phyloP scores from a whole-genome alignment of 2,888 invertebrate genomes.

The Cyaniris semiargus region DNA sequence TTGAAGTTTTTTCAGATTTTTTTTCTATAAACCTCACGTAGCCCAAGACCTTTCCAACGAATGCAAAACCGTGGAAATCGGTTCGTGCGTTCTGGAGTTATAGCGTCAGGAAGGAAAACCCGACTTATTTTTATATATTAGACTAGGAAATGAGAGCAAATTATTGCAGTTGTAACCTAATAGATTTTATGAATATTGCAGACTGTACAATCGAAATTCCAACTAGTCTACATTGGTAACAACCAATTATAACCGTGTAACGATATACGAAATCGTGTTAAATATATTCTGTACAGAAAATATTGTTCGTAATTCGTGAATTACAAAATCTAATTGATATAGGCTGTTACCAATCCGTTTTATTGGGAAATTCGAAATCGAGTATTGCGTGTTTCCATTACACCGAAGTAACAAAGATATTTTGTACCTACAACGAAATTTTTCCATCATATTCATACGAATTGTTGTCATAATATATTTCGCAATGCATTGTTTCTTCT shows the following conservation, averaged over 20 bases:
- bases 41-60: no score
- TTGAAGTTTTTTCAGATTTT: no score
- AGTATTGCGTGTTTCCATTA: not conserved
- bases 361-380: not conserved
- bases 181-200: not conserved
- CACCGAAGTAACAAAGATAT: not conserved
- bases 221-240: not conserved
- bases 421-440: not conserved
- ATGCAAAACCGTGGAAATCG: no score
- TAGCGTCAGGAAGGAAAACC: no score
- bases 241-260: not conserved
- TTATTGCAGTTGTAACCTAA: not conserved
- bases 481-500: not conserved
- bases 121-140: no score
- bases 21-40: no score
- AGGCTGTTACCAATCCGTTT: slow-evolving; percentile 14
- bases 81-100: no score
- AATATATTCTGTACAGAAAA: slow-evolving; percentile 12
- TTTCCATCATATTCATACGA: not conserved
- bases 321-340: not conserved
- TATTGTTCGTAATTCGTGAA: slow-evolving; percentile 12
- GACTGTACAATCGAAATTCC: not conserved
- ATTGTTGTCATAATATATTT: not conserved
- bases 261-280: not conserved
- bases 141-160: no score